Evolutionary conservation across 2,797 vertebrate genomes (phyloP).

Genomic region (Rhodeus uyekii): DNA sequence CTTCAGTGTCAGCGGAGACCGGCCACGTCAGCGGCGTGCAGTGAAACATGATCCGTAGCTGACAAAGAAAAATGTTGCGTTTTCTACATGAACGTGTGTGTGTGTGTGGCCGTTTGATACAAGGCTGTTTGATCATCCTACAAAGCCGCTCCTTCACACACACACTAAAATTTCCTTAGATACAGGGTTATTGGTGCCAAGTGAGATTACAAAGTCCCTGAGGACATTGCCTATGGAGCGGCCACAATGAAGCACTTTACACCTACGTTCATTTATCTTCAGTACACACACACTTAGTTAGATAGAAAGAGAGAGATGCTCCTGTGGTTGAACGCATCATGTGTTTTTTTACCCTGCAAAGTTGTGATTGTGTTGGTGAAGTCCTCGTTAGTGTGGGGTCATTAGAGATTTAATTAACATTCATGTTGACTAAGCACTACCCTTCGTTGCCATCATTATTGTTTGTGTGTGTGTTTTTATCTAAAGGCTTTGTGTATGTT

Average conservation of each 20-base stretch:
- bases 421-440: slow-evolving; percentile 35
- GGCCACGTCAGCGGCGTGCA: slow-evolving; percentile 2
- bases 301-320: not conserved
- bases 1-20: not conserved
- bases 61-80: slow-evolving; percentile 17
- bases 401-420: slow-evolving; percentile 45
- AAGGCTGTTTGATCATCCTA: slow-evolving; percentile 22
- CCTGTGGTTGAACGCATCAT: not conserved
- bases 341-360: slow-evolving; percentile 6
- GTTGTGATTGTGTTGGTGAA: slow-evolving; percentile 34
- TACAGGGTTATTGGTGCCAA: slow-evolving; percentile 39
- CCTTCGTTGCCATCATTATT: slow-evolving; percentile 3
- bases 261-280: not conserved
- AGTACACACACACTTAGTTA: not conserved
- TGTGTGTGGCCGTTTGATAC: slow-evolving; percentile 14
- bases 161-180: slow-evolving; percentile 14
- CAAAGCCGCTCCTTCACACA: slow-evolving; percentile 17
- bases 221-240: slow-evolving; percentile 13
- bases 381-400: slow-evolving; percentile 26
- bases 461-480: slow-evolving; percentile 20
- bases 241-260: slow-evolving; percentile 6
- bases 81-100: not conserved
- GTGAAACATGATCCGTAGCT: slow-evolving; percentile 37
- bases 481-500: slow-evolving; percentile 23
- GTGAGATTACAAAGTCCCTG: slow-evolving; percentile 27